phyloP scores from a whole-genome alignment of 1,140 invertebrate species.

The Drosophila lacertosa region DNA sequence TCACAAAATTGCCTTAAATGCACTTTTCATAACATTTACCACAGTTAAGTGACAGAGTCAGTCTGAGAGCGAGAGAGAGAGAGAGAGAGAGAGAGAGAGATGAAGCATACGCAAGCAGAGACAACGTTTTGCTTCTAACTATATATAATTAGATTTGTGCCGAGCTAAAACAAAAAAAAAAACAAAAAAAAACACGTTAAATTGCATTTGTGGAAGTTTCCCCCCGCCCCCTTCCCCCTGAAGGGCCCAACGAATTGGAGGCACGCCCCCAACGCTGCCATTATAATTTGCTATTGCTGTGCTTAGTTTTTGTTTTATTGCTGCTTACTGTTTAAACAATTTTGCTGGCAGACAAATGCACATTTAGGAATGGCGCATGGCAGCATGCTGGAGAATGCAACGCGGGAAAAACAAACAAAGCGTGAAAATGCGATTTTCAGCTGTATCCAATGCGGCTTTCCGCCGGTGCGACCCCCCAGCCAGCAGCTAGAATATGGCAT shows the following conservation, averaged over 20 bases:
- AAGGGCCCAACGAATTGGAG: neutral
- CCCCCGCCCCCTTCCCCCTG: neutral
- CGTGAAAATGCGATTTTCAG: conserved; percentile 68
- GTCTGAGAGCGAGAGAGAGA: neutral
- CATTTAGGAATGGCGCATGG: conserved; percentile 37
- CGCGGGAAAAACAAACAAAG: conserved; percentile 26
- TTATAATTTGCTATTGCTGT: conserved; percentile 44
- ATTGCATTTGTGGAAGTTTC: conserved; percentile 1
- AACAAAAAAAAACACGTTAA: conserved; percentile 26
- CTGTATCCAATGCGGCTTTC: conserved; percentile 1
- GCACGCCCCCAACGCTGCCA: conserved; percentile 57
- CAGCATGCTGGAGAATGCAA: neutral
- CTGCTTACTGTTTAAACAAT: conserved; percentile 40
- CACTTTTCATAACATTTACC: conserved; percentile 73
- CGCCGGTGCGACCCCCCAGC: neutral
- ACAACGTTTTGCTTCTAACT: conserved; percentile 37
- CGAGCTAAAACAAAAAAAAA: conserved; percentile 10
- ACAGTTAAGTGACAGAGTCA: conserved; percentile 56
- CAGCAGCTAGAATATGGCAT: conserved; percentile 37
- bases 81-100: conserved; percentile 15
- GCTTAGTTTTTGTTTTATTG: conserved; percentile 18
- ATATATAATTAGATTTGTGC: conserved; percentile 61
- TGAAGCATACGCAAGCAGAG: neutral
- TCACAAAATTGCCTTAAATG: conserved; percentile 69
- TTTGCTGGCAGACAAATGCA: conserved; percentile 53